These are phyloP conservation scores for Eristalinus aeneus DNA, from an alignment of 2,888 invertebrate species.

Conservation along the genomic window DNA sequence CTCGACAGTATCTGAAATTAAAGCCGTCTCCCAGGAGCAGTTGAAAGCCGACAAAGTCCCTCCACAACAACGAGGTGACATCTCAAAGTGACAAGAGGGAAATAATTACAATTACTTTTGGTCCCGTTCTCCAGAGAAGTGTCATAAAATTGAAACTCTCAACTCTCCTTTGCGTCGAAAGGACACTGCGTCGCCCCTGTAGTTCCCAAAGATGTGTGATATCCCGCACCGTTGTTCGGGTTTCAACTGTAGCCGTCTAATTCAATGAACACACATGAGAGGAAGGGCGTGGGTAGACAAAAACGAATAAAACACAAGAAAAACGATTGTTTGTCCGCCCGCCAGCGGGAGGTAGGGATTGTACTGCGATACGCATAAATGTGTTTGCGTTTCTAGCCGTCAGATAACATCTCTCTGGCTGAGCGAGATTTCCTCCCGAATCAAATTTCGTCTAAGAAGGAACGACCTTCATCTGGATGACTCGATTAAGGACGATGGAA, in stretches of 20 bases:
- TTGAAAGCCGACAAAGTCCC: not conserved
- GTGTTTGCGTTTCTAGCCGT: constrained; percentile 22
- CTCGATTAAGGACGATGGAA: not conserved
- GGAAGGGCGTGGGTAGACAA: constrained; percentile 40
- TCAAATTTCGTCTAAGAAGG: not conserved
- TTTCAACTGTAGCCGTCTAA: not conserved
- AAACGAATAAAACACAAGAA: constrained; percentile 10
- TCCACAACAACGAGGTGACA: not conserved
- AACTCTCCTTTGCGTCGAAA: not conserved
- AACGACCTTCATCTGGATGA: not conserved
- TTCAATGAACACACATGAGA: constrained; percentile 24
- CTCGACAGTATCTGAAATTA: not conserved
- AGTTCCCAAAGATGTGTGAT: not conserved
- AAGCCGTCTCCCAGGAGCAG: not conserved
- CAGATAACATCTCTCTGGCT: constrained; percentile 9
- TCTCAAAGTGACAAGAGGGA: not conserved
- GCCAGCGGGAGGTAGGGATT: not conserved
- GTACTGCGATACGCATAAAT: not conserved
- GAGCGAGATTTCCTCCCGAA: constrained; percentile 1
- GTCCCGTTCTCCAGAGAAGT: not conserved
- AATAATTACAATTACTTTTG: not conserved
- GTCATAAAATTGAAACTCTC: not conserved
- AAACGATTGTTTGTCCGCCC: not conserved
- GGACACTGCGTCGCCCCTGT: not conserved
- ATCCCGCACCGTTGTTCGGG: too few relatives aligned